phyloP scores from a whole-genome alignment of 2,113 vertebrate genomes.

The Cyanocitta stelleri region DNA sequence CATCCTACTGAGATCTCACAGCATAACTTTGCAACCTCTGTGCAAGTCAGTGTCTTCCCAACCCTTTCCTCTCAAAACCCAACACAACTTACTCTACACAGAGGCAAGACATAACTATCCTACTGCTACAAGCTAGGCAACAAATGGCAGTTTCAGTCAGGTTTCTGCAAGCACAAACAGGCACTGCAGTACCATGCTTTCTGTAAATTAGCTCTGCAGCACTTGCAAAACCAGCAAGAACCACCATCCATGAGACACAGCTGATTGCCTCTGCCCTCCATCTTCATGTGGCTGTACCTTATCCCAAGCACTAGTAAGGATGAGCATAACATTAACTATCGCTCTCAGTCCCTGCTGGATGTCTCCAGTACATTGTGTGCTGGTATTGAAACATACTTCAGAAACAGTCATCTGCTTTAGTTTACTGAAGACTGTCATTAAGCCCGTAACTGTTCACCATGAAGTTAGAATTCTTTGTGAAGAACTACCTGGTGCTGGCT shows the following conservation, averaged over 20 bases:
- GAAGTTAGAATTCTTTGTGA: neutral
- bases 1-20: neutral
- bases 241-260: neutral
- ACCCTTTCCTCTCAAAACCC: neutral
- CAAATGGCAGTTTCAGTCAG: neutral
- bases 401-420: neutral
- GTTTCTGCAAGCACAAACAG: neutral
- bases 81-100: neutral
- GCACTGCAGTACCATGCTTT: neutral
- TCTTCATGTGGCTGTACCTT: neutral
- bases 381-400: neutral
- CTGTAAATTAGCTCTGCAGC: neutral
- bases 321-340: neutral
- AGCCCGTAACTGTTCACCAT: neutral
- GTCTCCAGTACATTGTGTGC: neutral
- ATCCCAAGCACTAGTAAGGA: neutral
- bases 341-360: neutral
- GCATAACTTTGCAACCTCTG: neutral
- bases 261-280: neutral
- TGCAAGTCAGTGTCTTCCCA: neutral
- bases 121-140: neutral
- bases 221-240: neutral
- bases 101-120: neutral
- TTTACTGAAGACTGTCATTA: neutral
- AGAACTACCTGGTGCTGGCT: constrained; percentile 54